These are phyloP conservation scores for Pinna nobilis DNA, from an alignment of 1,140 invertebrate genomes.

Conservation along the genomic window DNA sequence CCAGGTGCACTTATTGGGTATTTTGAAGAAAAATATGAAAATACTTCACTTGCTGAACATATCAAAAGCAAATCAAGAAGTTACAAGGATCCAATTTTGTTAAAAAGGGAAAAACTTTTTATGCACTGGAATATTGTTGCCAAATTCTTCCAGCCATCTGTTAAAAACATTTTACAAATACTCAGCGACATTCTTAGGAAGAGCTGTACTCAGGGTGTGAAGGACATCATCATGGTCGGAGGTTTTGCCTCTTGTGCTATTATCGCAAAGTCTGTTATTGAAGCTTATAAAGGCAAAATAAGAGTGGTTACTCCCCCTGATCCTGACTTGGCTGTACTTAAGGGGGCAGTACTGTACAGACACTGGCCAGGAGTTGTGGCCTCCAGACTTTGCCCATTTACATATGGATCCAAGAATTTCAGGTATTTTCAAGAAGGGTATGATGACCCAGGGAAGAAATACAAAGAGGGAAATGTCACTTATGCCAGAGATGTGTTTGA, in stretches of 20 bases:
- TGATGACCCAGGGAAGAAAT: not conserved
- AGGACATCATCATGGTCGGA: slow-evolving; percentile 19
- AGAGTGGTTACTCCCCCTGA: slow-evolving; percentile 11
- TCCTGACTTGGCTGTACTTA: slow-evolving; percentile 22
- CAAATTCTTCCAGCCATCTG: not conserved
- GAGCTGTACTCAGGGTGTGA: not conserved
- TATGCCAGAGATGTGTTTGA: slow-evolving; percentile 1
- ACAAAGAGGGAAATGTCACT: not conserved
- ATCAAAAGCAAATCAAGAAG: not conserved
- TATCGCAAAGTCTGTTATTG: slow-evolving; percentile 2
- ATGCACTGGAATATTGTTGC: too few relatives aligned
- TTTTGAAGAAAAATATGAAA: not conserved
- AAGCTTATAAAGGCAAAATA: not conserved
- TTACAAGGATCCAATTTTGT: not conserved
- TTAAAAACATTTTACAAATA: not conserved
- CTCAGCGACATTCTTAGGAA: not conserved
- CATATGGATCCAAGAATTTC: not conserved
- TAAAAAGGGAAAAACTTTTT: not conserved
- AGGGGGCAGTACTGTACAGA: slow-evolving; percentile 26
- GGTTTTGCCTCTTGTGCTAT: slow-evolving; percentile 23
- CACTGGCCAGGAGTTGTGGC: slow-evolving; percentile 6
- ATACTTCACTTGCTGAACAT: not conserved
- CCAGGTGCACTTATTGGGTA: not conserved
- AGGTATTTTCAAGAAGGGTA: not conserved
- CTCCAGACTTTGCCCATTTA: not conserved